Evolutionary conservation across 2,888 invertebrate genomes (phyloP).

Genomic region (Nomada goodeniana): DNA sequence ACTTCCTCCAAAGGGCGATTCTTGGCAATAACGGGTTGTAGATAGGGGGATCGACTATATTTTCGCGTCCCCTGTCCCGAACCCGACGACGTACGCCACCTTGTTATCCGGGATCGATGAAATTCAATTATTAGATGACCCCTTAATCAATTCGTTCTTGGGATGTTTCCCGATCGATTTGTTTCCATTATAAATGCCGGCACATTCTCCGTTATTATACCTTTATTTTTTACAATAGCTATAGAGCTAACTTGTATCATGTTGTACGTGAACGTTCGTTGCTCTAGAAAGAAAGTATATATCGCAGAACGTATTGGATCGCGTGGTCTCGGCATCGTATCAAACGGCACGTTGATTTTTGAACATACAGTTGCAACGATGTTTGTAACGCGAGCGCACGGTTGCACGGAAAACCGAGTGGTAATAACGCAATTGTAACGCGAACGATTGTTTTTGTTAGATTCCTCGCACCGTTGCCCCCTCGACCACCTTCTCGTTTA

Average conservation of each 20-base stretch:
- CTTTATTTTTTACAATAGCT: too few relatives aligned
- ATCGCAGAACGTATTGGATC: not conserved
- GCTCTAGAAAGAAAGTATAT: not conserved
- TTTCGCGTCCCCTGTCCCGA: not conserved
- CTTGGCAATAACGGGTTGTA: slow-evolving; percentile 21
- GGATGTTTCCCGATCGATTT: slow-evolving; percentile 13
- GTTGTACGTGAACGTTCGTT: not conserved
- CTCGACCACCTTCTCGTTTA: not conserved
- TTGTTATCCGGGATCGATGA: slow-evolving; percentile 60
- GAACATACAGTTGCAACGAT: not conserved
- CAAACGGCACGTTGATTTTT: not conserved
- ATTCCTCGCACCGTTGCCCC: too few relatives aligned
- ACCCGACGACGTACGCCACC: not conserved
- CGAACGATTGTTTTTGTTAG: not conserved
- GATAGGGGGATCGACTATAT: not conserved
- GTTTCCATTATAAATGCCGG: slow-evolving; percentile 16
- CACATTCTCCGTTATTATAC: not conserved
- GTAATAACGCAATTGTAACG: slow-evolving; percentile 6
- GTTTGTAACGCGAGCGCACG: not conserved
- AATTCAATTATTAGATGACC: slow-evolving; percentile 61
- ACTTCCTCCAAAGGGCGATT: slow-evolving; percentile 47
- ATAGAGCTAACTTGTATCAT: not conserved
- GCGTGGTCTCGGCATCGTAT: not conserved
- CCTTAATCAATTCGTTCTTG: slow-evolving; percentile 6
- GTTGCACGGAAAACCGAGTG: slow-evolving; percentile 2